Conservation (phyloP, 1,140 invertebrate species). For the Dufourea novaeangliae region DNA sequence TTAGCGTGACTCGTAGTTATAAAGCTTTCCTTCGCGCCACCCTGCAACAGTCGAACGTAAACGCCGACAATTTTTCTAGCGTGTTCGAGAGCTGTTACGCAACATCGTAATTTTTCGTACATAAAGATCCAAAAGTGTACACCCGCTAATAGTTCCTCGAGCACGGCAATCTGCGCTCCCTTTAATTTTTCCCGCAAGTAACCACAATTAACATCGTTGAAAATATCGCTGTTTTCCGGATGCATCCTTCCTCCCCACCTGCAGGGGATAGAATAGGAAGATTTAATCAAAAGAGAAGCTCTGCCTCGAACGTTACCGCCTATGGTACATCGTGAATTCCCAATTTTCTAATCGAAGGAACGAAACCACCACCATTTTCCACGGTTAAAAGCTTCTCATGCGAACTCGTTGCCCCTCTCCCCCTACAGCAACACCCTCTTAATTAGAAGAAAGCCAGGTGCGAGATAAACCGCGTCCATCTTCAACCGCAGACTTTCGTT, state of each 20-base stretch:
- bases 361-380: conserved; percentile 5
- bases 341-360: conserved; percentile 23
- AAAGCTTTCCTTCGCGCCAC: conserved; percentile 17
- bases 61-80: conserved; percentile 21
- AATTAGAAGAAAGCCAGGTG: conserved; percentile 58
- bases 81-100: conserved; percentile 12
- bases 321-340: neutral
- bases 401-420: neutral
- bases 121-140: conserved; percentile 24
- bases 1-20: conserved; percentile 43
- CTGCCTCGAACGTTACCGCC: neutral
- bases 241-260: neutral
- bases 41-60: neutral
- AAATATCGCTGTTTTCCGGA: neutral
- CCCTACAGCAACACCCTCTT: conserved; percentile 36
- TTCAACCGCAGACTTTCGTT: conserved; percentile 15
- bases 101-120: conserved; percentile 34
- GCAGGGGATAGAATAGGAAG: neutral
- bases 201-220: conserved; percentile 20
- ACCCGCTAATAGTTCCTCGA: neutral
- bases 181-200: conserved; percentile 13
- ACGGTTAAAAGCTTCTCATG: conserved; percentile 13
- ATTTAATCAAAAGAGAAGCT: neutral
- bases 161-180: neutral
- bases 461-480: conserved; percentile 58